phyloP scores from a whole-genome alignment of 2,888 invertebrate genomes.

The Watsonalla binaria region DNA sequence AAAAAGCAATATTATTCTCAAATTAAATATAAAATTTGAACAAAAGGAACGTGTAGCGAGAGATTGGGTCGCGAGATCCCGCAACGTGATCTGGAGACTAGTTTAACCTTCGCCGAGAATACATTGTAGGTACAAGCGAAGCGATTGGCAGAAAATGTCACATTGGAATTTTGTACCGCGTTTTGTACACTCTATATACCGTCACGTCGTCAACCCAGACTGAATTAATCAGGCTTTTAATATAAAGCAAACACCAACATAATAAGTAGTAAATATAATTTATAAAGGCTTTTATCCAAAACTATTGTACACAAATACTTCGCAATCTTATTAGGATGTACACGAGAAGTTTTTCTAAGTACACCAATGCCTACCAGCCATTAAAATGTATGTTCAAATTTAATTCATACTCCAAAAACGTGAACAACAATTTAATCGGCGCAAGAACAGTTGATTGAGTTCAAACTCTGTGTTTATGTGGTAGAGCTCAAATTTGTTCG shows the following conservation, averaged over 20 bases:
- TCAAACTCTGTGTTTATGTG: constrained; percentile 23
- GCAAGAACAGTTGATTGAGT: constrained; percentile 13
- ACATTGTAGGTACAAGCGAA: constrained; percentile 14
- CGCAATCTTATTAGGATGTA: neutral
- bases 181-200: constrained; percentile 6
- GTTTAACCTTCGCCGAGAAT: constrained; percentile 13
- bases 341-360: neutral
- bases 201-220: neutral
- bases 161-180: constrained; percentile 8
- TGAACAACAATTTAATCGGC: constrained; percentile 51
- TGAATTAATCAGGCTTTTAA: neutral
- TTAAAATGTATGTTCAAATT: constrained; percentile 31
- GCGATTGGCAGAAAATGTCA: constrained; percentile 11
- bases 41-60: constrained; percentile 38
- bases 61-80: constrained; percentile 51
- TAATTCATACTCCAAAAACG: constrained; percentile 32
- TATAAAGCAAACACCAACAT: neutral
- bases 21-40: constrained; percentile 23
- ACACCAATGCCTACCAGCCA: constrained; percentile 12
- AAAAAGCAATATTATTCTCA: neutral
- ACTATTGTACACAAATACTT: neutral
- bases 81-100: constrained; percentile 44
- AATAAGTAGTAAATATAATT: too few relatives aligned
- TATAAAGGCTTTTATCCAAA: neutral
- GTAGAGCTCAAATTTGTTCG: constrained; percentile 43